Evolutionary conservation across 2,113 vertebrate genomes (phyloP).

Genomic region (Mus musculus): DNA sequence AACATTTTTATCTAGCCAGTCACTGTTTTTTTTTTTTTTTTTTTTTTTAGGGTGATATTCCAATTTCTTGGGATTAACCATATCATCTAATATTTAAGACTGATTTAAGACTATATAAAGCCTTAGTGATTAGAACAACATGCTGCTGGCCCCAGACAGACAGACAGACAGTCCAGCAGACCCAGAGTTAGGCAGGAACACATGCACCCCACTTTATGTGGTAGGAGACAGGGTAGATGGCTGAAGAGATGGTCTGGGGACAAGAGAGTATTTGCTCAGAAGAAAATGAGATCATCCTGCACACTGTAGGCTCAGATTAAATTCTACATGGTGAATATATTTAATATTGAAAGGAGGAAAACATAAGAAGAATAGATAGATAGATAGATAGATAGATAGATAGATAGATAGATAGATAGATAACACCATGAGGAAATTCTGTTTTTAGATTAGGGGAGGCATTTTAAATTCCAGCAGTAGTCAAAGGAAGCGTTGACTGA

Average conservation of each 20-base stretch:
- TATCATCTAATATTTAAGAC: not conserved
- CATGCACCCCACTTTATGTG: accelerated
- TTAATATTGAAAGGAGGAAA: not conserved
- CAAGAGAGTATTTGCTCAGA: not conserved
- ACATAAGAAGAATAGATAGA: not conserved
- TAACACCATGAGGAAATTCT: not conserved
- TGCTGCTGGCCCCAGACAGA: not conserved
- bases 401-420: no score
- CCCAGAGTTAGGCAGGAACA: not conserved
- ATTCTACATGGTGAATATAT: not conserved
- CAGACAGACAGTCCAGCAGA: not conserved
- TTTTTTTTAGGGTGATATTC: not conserved
- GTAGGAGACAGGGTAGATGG: not conserved
- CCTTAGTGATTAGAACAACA: not conserved
- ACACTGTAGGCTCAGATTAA: not conserved
- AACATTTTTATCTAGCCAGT: not conserved
- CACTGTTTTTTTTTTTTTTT: not conserved
- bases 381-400: not conserved
- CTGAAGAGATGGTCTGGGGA: not conserved
- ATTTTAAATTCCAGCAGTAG: not conserved
- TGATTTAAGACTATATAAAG: not conserved
- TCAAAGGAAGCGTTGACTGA: not conserved
- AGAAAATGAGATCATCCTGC: not conserved
- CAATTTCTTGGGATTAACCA: not conserved
- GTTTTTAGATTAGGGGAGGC: not conserved